Conservation (phyloP, 2,888 invertebrate species). For the Laspeyria flexula region DNA sequence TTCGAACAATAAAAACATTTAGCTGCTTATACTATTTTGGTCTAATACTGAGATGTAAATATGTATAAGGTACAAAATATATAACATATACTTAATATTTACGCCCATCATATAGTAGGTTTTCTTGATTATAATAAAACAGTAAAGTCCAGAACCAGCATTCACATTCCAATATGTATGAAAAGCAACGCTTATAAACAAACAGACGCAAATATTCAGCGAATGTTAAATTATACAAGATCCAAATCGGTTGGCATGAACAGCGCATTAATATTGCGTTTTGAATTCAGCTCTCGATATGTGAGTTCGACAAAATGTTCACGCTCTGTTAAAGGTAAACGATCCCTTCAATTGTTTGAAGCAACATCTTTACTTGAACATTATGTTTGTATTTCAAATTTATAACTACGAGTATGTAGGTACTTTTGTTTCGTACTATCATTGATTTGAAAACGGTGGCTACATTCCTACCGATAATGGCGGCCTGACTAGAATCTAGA, state of each 20-base stretch:
- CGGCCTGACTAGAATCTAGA: too few relatives aligned
- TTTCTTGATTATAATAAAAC: too few relatives aligned
- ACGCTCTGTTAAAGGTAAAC: slow-evolving; percentile 33
- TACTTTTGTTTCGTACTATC: background rate
- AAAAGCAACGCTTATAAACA: slow-evolving; percentile 35
- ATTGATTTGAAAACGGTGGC: background rate
- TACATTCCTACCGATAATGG: background rate
- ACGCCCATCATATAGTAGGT: too few relatives aligned
- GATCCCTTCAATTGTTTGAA: slow-evolving; percentile 29
- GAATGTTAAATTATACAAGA: slow-evolving; percentile 45
- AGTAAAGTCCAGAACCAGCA: slow-evolving; percentile 1
- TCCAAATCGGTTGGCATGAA: slow-evolving; percentile 53
- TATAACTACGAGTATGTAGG: background rate
- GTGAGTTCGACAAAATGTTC: slow-evolving; percentile 31
- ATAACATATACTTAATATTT: too few relatives aligned
- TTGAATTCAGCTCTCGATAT: slow-evolving; percentile 46
- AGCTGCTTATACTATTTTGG: too few relatives aligned
- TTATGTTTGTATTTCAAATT: background rate
- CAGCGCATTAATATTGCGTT: slow-evolving; percentile 46
- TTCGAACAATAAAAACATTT: too few relatives aligned
- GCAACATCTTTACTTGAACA: slow-evolving; percentile 9
- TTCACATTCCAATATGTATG: slow-evolving; percentile 27
- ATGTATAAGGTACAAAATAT: too few relatives aligned
- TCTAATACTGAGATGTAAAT: too few relatives aligned
- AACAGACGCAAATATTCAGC: slow-evolving; percentile 37